Conservation (phyloP, 2,888 invertebrate species). For the Chymomyza procnemis region DNA sequence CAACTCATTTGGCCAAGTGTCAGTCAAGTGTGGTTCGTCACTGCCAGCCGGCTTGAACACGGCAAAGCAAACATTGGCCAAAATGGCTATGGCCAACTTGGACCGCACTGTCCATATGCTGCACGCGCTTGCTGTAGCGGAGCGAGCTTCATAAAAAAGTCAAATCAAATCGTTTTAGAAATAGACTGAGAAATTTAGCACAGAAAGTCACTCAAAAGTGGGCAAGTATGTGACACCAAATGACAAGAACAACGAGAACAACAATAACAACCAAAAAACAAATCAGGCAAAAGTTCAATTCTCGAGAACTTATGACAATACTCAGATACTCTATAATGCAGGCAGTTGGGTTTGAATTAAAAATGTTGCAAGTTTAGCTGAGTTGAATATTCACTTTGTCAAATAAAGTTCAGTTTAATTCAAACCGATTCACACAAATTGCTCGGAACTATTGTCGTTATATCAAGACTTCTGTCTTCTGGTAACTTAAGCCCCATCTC, state of each 20-base stretch:
- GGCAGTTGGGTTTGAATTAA: too few species aligned
- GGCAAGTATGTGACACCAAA: slow-evolving; percentile 55
- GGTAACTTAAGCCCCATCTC: too few species aligned
- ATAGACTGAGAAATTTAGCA: slow-evolving; percentile 35
- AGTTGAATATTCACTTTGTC: too few species aligned
- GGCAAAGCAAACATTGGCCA: background rate
- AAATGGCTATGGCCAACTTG: background rate
- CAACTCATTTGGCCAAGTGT: slow-evolving; percentile 47
- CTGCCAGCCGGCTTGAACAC: background rate
- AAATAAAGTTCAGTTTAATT: too few species aligned
- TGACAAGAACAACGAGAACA: slow-evolving; percentile 17
- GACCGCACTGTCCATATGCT: slow-evolving; percentile 9
- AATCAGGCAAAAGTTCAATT: background rate
- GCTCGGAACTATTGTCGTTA: too few species aligned
- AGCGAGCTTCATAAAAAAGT: slow-evolving; percentile 18
- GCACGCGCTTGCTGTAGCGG: too few species aligned
- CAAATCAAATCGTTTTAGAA: slow-evolving; percentile 16
- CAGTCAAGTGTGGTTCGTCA: slow-evolving; percentile 6
- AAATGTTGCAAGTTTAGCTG: too few species aligned
- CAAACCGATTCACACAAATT: too few species aligned
- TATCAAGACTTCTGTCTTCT: too few species aligned
- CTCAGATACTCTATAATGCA: background rate
- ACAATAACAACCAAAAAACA: slow-evolving; percentile 3
- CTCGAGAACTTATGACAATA: background rate
- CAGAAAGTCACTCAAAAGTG: slow-evolving; percentile 44